Base-by-base conservation (phyloP, 1,140 invertebrate species). In the Drosophila sp. region DNA sequence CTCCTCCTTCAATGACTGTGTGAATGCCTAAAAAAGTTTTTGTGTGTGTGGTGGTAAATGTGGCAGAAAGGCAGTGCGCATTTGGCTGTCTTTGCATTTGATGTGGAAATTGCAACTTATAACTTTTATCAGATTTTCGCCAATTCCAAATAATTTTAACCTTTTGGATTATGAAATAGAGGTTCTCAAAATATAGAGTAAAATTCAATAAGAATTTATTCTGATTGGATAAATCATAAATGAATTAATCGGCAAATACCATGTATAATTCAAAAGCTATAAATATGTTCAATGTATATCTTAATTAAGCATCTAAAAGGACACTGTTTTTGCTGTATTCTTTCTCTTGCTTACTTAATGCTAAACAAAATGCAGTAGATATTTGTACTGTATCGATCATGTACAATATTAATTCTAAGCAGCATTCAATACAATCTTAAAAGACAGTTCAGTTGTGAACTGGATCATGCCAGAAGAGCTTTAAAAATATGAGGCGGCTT, bases 381-480 rank as follows among this genome's bases (percentile, higher is more conserved):
- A 36, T 29, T 57, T 45, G 34, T 62, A n/a, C 9, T 48, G 36
- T 53, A 36, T 67, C 51, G 25, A 41, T 18, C 53, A 54, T 40
- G 41, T 59, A 71, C 67, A 71, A 61, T 53, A 29, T 61, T 59
- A 13, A 41, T 67, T 67, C 46, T 59, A 72, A 27, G 48, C 70
- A 59, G 63, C 70, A 72, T 72, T 59, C 70, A 67, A 14, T 58
- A 53, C 38, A 41, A 51, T 27, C 13, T 9, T 66, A 57, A 40
- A 46, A 11, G 25, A 46, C 36, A 32, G 38, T 54, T 38, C 40
- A 13, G 13, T 38, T 29, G 36, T 16, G 27, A 54, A 53, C 48
- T 38, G 14, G 11, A 21, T 62, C 82, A 87, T 87, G 82, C 82
- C 78, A 46, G 63, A 72, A 65, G 66, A 69, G 65, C 73, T 54